Conservation (phyloP, 2,797 vertebrate species). For the Pyrocephalus nanus region DNA sequence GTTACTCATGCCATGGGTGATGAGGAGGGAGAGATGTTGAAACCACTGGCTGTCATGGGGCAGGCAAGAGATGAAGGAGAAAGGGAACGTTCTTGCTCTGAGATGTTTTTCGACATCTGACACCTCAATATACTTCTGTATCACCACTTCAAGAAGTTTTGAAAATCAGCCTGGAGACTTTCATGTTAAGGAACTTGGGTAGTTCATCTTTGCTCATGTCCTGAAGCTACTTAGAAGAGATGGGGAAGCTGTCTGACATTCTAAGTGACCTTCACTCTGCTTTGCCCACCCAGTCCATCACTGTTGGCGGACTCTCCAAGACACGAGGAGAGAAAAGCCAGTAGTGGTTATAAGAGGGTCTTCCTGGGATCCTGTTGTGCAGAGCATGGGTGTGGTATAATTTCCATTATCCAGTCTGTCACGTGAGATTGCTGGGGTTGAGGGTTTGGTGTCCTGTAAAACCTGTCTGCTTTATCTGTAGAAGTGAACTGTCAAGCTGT, state of each 20-base stretch:
- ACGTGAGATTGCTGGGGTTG: background rate
- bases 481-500: background rate
- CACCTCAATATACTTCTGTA: background rate
- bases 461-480: background rate
- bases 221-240: background rate
- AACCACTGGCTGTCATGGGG: background rate
- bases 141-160: background rate
- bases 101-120: background rate
- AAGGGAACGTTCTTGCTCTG: background rate
- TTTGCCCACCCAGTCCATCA: background rate
- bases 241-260: background rate
- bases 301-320: background rate
- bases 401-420: background rate
- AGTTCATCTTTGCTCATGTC: background rate
- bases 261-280: background rate
- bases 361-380: background rate
- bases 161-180: background rate
- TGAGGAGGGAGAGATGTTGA: background rate
- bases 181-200: background rate
- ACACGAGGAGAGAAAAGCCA: background rate
- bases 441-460: background rate
- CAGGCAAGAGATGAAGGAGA: background rate
- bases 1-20: background rate
- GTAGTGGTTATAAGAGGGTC: background rate
- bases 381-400: accelerated